Percentiles rank a stretch among this genome's conserved stretches.
phyloP scores from a whole-genome alignment of 2,797 vertebrate genomes.

The Menidia menidia region DNA sequence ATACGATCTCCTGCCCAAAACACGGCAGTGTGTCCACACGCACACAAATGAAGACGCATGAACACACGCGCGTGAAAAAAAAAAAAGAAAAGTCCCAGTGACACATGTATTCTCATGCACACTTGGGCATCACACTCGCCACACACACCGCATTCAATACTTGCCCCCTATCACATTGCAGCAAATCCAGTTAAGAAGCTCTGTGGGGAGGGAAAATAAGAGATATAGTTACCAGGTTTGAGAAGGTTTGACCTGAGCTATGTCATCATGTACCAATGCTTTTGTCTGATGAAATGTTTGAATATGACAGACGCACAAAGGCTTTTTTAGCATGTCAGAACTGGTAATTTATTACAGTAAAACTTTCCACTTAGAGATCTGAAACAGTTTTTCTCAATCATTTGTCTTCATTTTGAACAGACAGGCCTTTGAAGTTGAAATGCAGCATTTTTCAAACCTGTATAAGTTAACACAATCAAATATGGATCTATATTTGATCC shows the following conservation, averaged over 20 bases:
- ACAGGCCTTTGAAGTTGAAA: slow-evolving; percentile 17
- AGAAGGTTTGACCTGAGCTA: slow-evolving; percentile 76
- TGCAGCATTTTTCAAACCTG: slow-evolving; percentile 5
- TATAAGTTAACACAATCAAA: slow-evolving; percentile 2
- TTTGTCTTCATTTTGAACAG: slow-evolving; percentile 12
- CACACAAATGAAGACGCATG: slow-evolving; percentile 12
- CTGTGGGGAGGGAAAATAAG: slow-evolving; percentile 70
- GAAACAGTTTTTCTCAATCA: slow-evolving; percentile 22
- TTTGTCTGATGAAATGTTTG: slow-evolving; percentile 75
- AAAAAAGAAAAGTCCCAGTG: too few species aligned
- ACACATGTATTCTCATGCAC: slow-evolving; percentile 13
- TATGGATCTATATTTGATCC: not conserved
- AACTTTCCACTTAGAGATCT: slow-evolving; percentile 49
- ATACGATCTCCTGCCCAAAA: slow-evolving; percentile 71
- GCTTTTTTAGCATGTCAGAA: slow-evolving; percentile 61
- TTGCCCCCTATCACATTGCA: slow-evolving; percentile 75
- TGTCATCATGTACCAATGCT: slow-evolving; percentile 67
- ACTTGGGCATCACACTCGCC: slow-evolving; percentile 6
- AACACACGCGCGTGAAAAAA: slow-evolving; percentile 4
- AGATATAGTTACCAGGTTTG: slow-evolving; percentile 77
- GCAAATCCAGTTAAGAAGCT: slow-evolving; percentile 77
- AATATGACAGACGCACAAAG: slow-evolving; percentile 73
- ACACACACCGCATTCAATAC: slow-evolving; percentile 52
- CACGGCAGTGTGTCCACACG: slow-evolving; percentile 33
- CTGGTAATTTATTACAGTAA: slow-evolving; percentile 57